Evolutionary conservation across 2,113 vertebrate genomes (phyloP).

Genomic region (Cyanistes caeruleus): DNA sequence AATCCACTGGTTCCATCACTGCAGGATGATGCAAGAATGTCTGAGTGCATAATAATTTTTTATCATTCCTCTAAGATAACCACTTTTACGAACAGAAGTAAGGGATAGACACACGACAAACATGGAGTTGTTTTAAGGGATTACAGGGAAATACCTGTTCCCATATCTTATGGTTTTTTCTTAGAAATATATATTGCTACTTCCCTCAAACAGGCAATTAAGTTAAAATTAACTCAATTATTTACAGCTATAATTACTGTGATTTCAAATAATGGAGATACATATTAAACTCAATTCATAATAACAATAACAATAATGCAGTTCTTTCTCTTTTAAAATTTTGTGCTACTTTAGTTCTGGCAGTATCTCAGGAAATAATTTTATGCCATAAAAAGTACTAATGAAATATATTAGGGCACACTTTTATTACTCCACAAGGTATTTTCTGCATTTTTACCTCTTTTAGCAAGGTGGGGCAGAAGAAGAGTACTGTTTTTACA

Average conservation of each 20-base stretch:
- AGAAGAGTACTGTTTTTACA: accelerated
- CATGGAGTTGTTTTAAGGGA: not conserved
- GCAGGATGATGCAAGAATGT: not conserved
- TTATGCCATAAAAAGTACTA: not conserved
- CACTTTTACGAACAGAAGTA: not conserved
- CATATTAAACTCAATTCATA: not conserved
- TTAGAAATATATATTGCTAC: not conserved
- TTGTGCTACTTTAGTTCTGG: not conserved
- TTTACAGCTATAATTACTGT: not conserved
- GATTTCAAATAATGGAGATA: not conserved
- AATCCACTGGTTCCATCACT: not conserved
- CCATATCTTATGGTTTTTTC: not conserved
- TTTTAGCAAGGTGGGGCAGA: not conserved
- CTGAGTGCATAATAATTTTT: not conserved
- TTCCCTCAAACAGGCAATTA: not conserved
- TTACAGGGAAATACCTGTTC: not conserved
- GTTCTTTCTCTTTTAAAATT: not conserved
- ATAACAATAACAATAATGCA: no score
- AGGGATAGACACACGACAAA: not conserved
- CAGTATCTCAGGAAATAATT: not conserved
- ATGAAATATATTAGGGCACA: not conserved
- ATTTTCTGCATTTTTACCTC: not conserved
- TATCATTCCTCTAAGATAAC: not conserved
- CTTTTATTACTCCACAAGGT: not conserved
- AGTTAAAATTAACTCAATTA: not conserved